These are phyloP conservation scores for Drosophila lacertosa DNA, from an alignment of 1,140 invertebrate species.

Conservation along the genomic window DNA sequence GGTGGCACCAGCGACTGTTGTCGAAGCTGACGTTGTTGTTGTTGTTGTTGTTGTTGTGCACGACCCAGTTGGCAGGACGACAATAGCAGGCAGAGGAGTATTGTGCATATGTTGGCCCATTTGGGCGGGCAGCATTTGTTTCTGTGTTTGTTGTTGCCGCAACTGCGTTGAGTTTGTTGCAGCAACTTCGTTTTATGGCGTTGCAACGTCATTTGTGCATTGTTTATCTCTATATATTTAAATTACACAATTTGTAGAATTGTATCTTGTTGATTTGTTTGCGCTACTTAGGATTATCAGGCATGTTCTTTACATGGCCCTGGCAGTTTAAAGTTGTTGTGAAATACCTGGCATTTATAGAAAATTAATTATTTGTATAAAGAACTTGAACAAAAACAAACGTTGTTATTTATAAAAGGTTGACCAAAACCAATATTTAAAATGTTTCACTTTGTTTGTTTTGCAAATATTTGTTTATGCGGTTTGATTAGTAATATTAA, in stretches of 20 bases:
- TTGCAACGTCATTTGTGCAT: slow-evolving; percentile 79
- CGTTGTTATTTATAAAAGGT: too few species aligned
- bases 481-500: too few species aligned
- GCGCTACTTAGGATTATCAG: slow-evolving; percentile 30
- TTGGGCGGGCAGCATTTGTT: slow-evolving; percentile 27
- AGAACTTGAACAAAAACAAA: neutral
- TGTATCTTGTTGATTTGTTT: slow-evolving; percentile 30
- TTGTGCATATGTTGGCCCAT: slow-evolving; percentile 62
- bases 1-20: slow-evolving; percentile 12
- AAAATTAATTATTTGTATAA: neutral
- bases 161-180: slow-evolving; percentile 43
- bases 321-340: slow-evolving; percentile 45
- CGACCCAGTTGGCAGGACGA: slow-evolving; percentile 67
- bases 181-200: slow-evolving; percentile 61
- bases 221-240: too few species aligned
- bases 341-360: neutral
- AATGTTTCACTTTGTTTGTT: neutral
- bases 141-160: slow-evolving; percentile 23
- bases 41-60: slow-evolving; percentile 46
- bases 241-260: slow-evolving; percentile 29
- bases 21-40: slow-evolving; percentile 1
- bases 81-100: slow-evolving; percentile 46
- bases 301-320: slow-evolving; percentile 43
- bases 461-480: too few species aligned
- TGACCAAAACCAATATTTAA: neutral